Conservation (phyloP, 92 coral and sea anemone species). For the Porites evermanni region DNA sequence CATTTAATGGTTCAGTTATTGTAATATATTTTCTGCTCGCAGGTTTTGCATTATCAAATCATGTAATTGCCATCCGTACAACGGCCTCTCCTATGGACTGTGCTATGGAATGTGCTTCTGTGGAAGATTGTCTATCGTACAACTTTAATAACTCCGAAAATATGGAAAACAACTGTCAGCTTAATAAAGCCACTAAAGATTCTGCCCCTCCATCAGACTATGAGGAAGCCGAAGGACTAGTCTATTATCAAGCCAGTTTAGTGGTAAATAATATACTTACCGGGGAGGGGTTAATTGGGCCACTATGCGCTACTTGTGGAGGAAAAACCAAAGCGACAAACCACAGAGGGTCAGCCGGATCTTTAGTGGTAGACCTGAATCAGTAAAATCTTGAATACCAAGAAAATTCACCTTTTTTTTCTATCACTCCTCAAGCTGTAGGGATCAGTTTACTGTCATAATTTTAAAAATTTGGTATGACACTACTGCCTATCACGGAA, state of each 20-base stretch:
- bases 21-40: neutral
- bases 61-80: neutral
- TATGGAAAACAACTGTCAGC: conserved; percentile 2
- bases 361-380: no score
- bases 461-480: no score
- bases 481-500: no score
- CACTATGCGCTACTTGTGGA: no score
- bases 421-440: no score
- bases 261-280: neutral
- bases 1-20: no score
- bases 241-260: conserved; percentile 6
- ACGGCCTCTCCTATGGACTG: neutral
- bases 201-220: neutral
- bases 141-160: neutral
- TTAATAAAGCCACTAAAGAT: neutral
- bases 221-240: neutral
- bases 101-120: neutral
- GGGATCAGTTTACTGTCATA: no score
- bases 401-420: no score
- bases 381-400: no score
- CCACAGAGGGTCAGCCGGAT: no score
- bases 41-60: conserved; percentile 19
- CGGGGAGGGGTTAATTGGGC: no score
- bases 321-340: no score
- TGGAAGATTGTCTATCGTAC: neutral